Evolutionary conservation across 1,140 invertebrate genomes (phyloP).

Genomic region (Hyles euphorbiae): DNA sequence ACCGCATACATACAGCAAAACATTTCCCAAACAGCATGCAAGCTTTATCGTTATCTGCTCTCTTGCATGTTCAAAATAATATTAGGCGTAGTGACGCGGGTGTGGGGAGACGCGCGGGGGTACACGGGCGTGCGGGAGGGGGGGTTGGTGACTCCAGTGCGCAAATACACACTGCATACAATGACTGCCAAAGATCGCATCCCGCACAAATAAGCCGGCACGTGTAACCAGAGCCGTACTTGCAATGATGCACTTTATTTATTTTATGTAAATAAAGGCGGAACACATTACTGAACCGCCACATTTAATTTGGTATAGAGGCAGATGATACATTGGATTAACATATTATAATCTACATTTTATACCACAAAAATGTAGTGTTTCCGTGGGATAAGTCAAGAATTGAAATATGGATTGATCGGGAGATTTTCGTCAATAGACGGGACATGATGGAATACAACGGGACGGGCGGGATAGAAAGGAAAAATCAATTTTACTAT

Average conservation of each 20-base stretch:
- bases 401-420: no score
- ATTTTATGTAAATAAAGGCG: not conserved
- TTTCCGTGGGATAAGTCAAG: no score
- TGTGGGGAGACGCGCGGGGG: constrained; percentile 13
- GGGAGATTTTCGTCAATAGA: no score
- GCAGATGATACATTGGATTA: no score
- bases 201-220: constrained; percentile 58
- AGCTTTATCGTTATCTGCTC: constrained; percentile 19
- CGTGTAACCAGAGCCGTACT: constrained; percentile 67
- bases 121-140: constrained; percentile 16
- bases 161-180: constrained; percentile 70
- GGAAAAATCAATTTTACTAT: no score
- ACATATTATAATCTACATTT: no score
- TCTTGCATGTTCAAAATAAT: constrained; percentile 23
- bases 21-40: not conserved
- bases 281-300: no score
- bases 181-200: constrained; percentile 71
- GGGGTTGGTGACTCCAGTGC: constrained; percentile 34
- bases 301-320: no score
- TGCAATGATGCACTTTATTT: constrained; percentile 6
- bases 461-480: no score
- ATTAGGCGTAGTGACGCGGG: constrained; percentile 11
- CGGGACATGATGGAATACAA: no score
- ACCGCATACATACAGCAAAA: no score
- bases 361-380: no score